phyloP scores from a whole-genome alignment of 2,888 invertebrate genomes.

The Ramazzottius varieornatus region DNA sequence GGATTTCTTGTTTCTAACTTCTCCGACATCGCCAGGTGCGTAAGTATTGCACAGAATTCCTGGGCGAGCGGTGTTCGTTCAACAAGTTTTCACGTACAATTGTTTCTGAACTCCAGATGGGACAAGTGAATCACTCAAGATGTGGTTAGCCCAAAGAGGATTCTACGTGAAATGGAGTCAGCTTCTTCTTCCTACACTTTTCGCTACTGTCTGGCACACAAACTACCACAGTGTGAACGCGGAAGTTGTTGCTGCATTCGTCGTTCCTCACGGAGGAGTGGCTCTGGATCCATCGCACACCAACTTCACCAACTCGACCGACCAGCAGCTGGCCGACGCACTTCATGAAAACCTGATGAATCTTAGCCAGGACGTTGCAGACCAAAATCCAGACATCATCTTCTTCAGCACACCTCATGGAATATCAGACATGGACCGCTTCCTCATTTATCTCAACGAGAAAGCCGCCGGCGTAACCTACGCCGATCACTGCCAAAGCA shows the following conservation, averaged over 20 bases:
- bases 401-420: constrained; percentile 10
- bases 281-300: constrained; percentile 10
- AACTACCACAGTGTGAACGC: no score
- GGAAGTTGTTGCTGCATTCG: constrained; percentile 7
- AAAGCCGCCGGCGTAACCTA: constrained; percentile 8
- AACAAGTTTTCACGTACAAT: no score
- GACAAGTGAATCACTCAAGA: no score
- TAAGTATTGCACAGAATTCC: no score
- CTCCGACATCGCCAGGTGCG: no score
- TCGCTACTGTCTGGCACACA: no score
- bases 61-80: no score
- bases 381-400: constrained; percentile 8
- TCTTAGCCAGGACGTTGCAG: constrained; percentile 8
- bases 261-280: constrained; percentile 9
- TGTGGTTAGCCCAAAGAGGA: no score
- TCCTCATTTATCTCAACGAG: constrained; percentile 8
- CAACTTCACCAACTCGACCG: constrained; percentile 6
- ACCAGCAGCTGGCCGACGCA: constrained; percentile 8
- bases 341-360: constrained; percentile 8
- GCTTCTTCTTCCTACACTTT: no score
- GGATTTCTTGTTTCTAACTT: no score
- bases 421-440: constrained; percentile 8
- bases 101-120: no score
- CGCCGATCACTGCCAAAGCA: constrained; percentile 9
- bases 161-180: no score